phyloP scores from a whole-genome alignment of 1,140 invertebrate species.

The Eufriesea mexicana region DNA sequence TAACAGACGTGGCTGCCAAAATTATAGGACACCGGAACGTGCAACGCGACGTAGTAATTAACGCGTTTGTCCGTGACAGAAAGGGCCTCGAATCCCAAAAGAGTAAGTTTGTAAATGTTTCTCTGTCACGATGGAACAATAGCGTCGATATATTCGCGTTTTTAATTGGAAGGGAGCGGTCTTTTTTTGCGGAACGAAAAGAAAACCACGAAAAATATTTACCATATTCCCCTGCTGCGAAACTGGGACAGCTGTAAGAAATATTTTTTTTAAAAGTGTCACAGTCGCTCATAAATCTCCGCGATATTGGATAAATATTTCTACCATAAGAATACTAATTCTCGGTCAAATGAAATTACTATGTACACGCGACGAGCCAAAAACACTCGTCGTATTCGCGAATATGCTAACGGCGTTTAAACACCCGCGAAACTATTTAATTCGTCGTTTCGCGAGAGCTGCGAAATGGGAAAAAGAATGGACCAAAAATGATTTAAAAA shows the following conservation, averaged over 20 bases:
- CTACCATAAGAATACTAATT: too few species aligned
- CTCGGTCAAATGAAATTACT: too few species aligned
- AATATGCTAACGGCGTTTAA: background rate
- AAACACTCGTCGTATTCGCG: too few species aligned
- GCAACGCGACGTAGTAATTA: conserved; percentile 1
- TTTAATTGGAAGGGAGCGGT: background rate
- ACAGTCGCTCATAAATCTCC: too few species aligned
- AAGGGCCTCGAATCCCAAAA: background rate
- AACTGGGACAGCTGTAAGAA: too few species aligned
- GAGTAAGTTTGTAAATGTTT: background rate
- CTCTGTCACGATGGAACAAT: background rate
- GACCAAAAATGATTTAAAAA: too few species aligned
- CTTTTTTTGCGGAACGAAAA: background rate
- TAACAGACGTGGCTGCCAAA: background rate
- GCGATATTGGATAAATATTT: too few species aligned
- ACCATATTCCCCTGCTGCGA: too few species aligned
- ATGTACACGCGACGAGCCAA: too few species aligned
- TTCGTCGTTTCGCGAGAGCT: background rate
- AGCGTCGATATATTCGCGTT: background rate
- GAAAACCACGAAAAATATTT: too few species aligned
- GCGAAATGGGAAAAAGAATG: background rate
- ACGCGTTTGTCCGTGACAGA: background rate
- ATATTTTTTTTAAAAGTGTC: too few species aligned
- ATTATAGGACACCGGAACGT: conserved; percentile 1
- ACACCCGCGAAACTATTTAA: too few species aligned